Evolutionary conservation across 2,797 vertebrate species (phyloP).

Genomic region (Scolopax bukidnonensis): DNA sequence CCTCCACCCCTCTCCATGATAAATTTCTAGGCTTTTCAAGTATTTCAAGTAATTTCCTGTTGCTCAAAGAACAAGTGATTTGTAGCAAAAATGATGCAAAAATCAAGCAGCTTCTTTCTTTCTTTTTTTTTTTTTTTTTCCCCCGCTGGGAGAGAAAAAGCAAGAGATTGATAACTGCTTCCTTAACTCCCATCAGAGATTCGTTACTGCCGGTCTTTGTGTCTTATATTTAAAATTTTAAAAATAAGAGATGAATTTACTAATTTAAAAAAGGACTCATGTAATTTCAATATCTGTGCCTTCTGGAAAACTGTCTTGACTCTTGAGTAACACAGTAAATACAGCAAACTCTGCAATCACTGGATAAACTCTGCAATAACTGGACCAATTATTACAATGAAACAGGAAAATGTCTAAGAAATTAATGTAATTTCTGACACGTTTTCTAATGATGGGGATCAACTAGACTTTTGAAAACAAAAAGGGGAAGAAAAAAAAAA

Average conservation of each 20-base stretch:
- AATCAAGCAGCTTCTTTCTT: neutral
- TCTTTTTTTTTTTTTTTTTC: neutral
- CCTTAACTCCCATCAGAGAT: neutral
- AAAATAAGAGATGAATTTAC: neutral
- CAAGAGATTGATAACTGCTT: neutral
- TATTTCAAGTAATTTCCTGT: neutral
- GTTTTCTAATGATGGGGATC: neutral
- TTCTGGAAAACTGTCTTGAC: neutral
- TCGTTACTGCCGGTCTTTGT: accelerated
- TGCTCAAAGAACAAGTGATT: neutral
- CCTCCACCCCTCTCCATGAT: no score
- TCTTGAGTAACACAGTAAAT: neutral
- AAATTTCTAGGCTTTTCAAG: neutral
- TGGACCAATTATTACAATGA: neutral
- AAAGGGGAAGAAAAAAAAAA: neutral
- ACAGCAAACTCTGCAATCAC: neutral
- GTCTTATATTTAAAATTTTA: neutral
- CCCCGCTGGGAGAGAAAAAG: neutral
- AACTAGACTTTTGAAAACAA: neutral
- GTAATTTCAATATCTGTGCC: neutral
- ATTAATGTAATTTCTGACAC: neutral
- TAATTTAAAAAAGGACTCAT: neutral
- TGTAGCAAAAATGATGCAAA: neutral
- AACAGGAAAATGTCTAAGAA: neutral
- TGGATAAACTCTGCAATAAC: neutral